Evolutionary conservation across 2,113 vertebrate genomes (phyloP).

Genomic region (Alligator sinensis): DNA sequence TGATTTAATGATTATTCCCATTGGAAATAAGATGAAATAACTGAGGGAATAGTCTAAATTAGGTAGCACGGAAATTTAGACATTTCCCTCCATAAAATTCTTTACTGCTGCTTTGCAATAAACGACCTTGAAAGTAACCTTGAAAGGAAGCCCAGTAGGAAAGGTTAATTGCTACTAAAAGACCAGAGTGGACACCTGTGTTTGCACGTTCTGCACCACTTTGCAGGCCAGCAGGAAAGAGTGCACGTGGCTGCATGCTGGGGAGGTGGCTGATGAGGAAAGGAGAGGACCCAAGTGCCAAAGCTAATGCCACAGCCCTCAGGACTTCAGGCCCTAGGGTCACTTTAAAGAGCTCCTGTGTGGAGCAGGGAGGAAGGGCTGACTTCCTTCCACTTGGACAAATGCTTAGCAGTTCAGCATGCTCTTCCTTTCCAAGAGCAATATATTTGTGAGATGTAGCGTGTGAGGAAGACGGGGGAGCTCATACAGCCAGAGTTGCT

Average conservation of each 20-base stretch:
- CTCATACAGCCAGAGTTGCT: neutral
- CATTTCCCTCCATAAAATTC: constrained; percentile 85
- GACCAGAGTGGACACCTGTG: constrained; percentile 84
- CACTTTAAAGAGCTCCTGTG: constrained; percentile 28
- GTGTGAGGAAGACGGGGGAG: constrained; percentile 24
- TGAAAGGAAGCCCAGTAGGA: constrained; percentile 85
- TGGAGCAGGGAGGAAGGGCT: constrained; percentile 26
- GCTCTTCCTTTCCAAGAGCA: constrained; percentile 66
- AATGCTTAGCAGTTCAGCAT: constrained; percentile 37
- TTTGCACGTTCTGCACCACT: constrained; percentile 79
- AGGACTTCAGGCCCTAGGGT: constrained; percentile 25
- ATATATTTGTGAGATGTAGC: constrained; percentile 33
- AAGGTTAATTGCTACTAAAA: constrained; percentile 92
- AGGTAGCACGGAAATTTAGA: constrained; percentile 81
- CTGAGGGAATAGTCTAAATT: constrained; percentile 75
- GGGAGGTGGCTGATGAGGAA: constrained; percentile 49
- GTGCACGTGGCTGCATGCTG: constrained; percentile 74
- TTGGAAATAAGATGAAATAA: constrained; percentile 52
- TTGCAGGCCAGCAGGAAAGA: constrained; percentile 80
- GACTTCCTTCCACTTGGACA: constrained; percentile 67
- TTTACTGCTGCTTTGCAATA: constrained; percentile 78
- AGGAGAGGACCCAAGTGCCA: neutral
- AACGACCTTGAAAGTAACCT: constrained; percentile 83
- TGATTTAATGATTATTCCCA: constrained; percentile 60
- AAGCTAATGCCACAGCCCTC: constrained; percentile 25